Conservation (phyloP, 2,113 vertebrate genomes). For the Cacatua alba region DNA sequence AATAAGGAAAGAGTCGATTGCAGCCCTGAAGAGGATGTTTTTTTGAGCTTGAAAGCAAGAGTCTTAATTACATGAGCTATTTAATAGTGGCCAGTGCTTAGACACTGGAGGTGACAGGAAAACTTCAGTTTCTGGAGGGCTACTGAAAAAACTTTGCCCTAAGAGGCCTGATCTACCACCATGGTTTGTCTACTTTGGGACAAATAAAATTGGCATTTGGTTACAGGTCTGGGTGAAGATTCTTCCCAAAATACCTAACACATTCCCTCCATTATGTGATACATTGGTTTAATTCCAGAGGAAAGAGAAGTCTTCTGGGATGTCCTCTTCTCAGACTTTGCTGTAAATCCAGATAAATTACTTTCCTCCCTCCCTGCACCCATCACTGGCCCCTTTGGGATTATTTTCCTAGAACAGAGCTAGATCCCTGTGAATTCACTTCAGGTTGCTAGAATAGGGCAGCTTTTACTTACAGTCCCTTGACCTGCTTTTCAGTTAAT, state of each 20-base stretch:
- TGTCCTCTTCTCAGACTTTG: neutral
- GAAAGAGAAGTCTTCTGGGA: neutral
- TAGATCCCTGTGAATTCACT: neutral
- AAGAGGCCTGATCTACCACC: neutral
- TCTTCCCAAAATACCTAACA: neutral
- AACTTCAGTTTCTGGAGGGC: neutral
- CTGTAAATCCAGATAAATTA: neutral
- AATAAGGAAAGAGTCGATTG: neutral
- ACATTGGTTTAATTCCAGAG: neutral
- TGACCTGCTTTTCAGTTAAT: neutral
- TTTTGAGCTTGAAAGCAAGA: neutral
- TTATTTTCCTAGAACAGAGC: neutral
- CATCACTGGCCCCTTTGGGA: neutral
- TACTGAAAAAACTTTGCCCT: neutral
- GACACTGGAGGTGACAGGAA: neutral
- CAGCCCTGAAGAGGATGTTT: neutral
- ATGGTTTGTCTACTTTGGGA: neutral
- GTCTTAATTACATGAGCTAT: neutral
- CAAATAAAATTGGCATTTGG: neutral
- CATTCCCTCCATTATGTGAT: neutral
- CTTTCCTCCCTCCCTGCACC: neutral
- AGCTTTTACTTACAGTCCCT: neutral
- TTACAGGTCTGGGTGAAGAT: neutral
- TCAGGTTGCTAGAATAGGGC: neutral
- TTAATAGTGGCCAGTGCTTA: neutral